Conservation (phyloP, 2,797 vertebrate genomes). For the Betta splendens region DNA sequence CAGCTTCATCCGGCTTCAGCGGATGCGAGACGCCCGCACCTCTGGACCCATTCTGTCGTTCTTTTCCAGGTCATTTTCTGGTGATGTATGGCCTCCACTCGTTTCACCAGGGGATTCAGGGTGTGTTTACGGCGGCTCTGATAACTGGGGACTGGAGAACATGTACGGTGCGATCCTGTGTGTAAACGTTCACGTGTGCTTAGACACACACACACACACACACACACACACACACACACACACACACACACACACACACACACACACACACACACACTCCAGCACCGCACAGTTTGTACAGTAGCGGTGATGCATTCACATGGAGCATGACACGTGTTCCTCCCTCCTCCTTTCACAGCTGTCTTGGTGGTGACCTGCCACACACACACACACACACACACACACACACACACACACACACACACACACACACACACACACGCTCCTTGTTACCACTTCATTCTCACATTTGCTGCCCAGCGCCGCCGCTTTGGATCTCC, state of each 20-base stretch:
- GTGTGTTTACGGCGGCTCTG: conserved; percentile 64
- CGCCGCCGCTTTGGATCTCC: conserved; percentile 18
- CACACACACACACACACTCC: not conserved
- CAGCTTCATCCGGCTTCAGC: conserved; percentile 17
- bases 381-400: no score
- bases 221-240: conserved; percentile 13
- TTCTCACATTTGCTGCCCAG: conserved; percentile 40
- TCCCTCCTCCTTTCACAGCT: no score
- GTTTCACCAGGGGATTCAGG: conserved; percentile 56
- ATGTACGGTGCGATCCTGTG: conserved; percentile 10
- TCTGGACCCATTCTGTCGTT: conserved; percentile 57
- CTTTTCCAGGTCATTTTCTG: conserved; percentile 57
- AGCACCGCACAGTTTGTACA: no score
- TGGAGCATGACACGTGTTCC: no score
- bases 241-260: conserved; percentile 1
- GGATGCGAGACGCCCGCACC: conserved; percentile 11
- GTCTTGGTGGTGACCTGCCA: no score
- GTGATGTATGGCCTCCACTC: conserved; percentile 67
- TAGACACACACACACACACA: not conserved
- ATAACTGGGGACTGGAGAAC: conserved; percentile 62
- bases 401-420: no score
- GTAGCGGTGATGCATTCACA: no score
- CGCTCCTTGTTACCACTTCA: conserved; percentile 63
- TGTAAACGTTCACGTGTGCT: conserved; percentile 24
- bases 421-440: not conserved